Evolutionary conservation across 2,888 invertebrate species (phyloP).

Genomic region (Chironomus riparius): DNA sequence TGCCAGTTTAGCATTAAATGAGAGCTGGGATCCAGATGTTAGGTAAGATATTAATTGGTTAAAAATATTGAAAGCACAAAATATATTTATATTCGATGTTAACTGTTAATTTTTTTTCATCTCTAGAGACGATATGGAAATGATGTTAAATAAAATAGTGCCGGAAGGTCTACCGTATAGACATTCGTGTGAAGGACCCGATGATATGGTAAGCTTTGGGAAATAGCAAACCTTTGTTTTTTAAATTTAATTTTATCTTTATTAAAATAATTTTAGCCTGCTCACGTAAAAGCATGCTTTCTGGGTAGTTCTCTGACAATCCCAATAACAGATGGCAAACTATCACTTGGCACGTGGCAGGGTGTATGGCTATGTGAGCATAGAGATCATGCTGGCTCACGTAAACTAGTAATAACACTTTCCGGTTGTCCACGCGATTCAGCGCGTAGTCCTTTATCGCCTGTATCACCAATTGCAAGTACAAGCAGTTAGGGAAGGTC

Average conservation of each 20-base stretch:
- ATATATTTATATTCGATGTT: neutral
- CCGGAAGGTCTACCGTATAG: slow-evolving; percentile 93
- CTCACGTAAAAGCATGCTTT: slow-evolving; percentile 95
- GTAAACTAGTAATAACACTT: slow-evolving; percentile 80
- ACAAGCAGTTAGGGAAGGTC: slow-evolving; percentile 83
- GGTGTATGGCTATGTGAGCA: slow-evolving; percentile 98
- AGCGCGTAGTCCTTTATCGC: slow-evolving; percentile 77
- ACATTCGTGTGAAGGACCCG: slow-evolving; percentile 96
- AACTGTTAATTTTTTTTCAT: neutral
- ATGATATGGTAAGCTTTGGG: slow-evolving; percentile 76
- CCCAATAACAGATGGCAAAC: slow-evolving; percentile 90
- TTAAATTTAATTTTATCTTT: neutral
- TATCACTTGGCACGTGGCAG: slow-evolving; percentile 95
- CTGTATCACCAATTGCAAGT: slow-evolving; percentile 75
- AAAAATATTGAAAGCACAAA: no score
- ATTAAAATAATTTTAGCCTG: slow-evolving; percentile 59
- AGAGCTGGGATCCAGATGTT: slow-evolving; percentile 97
- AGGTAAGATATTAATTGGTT: slow-evolving; percentile 40
- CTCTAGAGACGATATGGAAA: slow-evolving; percentile 91
- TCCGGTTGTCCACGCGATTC: slow-evolving; percentile 84
- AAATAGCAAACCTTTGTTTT: no score
- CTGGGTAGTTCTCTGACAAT: slow-evolving; percentile 91
- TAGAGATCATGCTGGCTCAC: slow-evolving; percentile 88
- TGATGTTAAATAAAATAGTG: slow-evolving; percentile 98
- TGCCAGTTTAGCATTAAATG: slow-evolving; percentile 93